Base-by-base conservation (phyloP, 2,888 invertebrate species). In the Cephalotes varians region DNA sequence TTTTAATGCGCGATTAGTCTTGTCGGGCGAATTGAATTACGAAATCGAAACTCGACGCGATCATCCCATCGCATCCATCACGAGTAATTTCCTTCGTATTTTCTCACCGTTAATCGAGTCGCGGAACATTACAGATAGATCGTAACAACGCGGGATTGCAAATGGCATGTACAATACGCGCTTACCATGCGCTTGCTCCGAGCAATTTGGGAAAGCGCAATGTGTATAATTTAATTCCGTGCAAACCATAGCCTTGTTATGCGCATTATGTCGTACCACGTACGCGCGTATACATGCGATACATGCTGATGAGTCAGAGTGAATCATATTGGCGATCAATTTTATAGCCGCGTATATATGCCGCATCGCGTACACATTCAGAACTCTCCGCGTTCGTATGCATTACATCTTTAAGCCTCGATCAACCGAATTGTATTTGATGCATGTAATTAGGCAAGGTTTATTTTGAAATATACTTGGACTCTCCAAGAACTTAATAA, bases 321-420 rank as follows among this genome's bases (percentile, higher is more conserved):
- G 77, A 79, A 79, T 79, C 77, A 79, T 79, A 79, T 79, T 79
- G 77, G 44, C 77, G 77, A 79, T 79, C 77, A 79, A 79, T 79
- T 79, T 79, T 79, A 79, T 44, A 71, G 77, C 31, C 69, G 56
- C 25, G 40, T 49, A 60, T 47, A 47, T 49, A 34, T 60, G 49
- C 49, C 44, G 25, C 15, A 25, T 44, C 67, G 37, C 28, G 1
- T 21, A 34, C 15, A 37, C n/a, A 37, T 9, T 15, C n/a, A 40
- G 34, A 40, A 12, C 28, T 40, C 44, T 15, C 15, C 34, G 67
- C 49, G n/a, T 40, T 12, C 40, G 54, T 21, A 15, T 21, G 25
- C 62, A 28, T 25, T 67, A 31, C 71, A 10, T 71, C 40, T 31
- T 76, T 49, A 58, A 71, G 6, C 10, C 40, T 28, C n/a, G 37